Percentiles rank a stretch among this genome's conserved stretches.
Conservation (phyloP, 1,140 invertebrate species). For the Trialeurodes vaporariorum region DNA sequence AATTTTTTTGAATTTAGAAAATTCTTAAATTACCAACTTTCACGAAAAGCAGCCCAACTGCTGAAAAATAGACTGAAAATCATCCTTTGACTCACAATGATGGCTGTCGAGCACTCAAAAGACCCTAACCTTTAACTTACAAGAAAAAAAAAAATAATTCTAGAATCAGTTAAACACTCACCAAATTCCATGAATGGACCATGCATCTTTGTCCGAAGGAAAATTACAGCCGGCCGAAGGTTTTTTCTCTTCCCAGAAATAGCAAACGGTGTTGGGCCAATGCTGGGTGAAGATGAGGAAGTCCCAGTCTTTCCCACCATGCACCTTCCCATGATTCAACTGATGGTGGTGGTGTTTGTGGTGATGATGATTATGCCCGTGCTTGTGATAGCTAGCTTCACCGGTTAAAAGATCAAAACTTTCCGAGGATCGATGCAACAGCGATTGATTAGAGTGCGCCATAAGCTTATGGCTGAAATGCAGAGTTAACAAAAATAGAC, state of each 20-base stretch:
- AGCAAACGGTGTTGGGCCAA: conserved; percentile 66
- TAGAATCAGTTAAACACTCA: too few relatives aligned
- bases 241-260: conserved; percentile 46
- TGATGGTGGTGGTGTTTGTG: not conserved
- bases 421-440: not conserved
- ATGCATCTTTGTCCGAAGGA: conserved; percentile 45
- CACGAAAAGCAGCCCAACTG: too few relatives aligned
- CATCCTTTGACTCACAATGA: too few relatives aligned
- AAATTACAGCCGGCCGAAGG: conserved; percentile 45
- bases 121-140: too few relatives aligned
- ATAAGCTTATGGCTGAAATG: not conserved
- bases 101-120: too few relatives aligned
- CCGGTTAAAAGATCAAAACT: not conserved
- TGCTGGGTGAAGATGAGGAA: conserved; percentile 65
- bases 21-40: too few relatives aligned
- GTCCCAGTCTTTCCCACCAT: conserved; percentile 45
- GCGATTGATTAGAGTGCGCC: not conserved
- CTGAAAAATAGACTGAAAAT: too few relatives aligned
- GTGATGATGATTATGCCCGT: not conserved
- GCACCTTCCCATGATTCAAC: not conserved
- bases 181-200: conserved; percentile 74
- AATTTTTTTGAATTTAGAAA: too few relatives aligned
- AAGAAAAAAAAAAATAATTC: too few relatives aligned
- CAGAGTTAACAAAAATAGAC: too few relatives aligned
- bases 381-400: too few relatives aligned